Evolutionary conservation across 2,888 invertebrate genomes (phyloP).

Genomic region (Xestia c-nigrum): DNA sequence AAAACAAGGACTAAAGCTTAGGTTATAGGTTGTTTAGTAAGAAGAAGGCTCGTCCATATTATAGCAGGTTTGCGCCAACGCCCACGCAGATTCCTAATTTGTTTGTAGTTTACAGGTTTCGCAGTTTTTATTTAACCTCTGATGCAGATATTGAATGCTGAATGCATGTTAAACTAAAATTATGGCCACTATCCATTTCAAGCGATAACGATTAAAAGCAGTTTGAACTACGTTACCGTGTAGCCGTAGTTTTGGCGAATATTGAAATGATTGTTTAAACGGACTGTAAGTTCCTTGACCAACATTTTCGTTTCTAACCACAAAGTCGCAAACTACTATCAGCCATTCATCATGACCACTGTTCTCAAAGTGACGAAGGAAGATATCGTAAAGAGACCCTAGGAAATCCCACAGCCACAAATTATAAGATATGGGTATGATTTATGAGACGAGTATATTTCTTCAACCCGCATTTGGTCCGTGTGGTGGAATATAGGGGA

Average conservation of each 20-base stretch:
- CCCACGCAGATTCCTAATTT: slow-evolving; percentile 10
- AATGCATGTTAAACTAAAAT: not conserved
- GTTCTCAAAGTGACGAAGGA: not conserved
- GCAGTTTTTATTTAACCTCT: not conserved
- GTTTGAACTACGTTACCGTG: not conserved
- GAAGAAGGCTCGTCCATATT: not conserved
- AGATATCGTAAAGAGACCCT: not conserved
- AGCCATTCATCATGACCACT: not conserved
- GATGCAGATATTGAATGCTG: not conserved
- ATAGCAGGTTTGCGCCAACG: not conserved
- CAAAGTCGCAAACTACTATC: not conserved
- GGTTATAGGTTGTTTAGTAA: not conserved
- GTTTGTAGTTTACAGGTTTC: not conserved
- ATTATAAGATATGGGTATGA: not conserved
- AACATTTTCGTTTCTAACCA: not conserved
- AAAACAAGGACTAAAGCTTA: not conserved
- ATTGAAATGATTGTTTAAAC: not conserved
- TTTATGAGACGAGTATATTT: too few species aligned
- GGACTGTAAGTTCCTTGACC: too few species aligned
- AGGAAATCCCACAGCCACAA: not conserved
- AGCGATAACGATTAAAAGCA: not conserved
- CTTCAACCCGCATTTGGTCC: not conserved
- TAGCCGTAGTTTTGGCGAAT: not conserved
- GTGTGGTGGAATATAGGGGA: not conserved
- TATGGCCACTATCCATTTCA: not conserved